Evolutionary conservation across 2,113 vertebrate genomes (phyloP), one percentile per base, ranked within the genome.

Genomic region (Bubo blakistoni): DNA sequence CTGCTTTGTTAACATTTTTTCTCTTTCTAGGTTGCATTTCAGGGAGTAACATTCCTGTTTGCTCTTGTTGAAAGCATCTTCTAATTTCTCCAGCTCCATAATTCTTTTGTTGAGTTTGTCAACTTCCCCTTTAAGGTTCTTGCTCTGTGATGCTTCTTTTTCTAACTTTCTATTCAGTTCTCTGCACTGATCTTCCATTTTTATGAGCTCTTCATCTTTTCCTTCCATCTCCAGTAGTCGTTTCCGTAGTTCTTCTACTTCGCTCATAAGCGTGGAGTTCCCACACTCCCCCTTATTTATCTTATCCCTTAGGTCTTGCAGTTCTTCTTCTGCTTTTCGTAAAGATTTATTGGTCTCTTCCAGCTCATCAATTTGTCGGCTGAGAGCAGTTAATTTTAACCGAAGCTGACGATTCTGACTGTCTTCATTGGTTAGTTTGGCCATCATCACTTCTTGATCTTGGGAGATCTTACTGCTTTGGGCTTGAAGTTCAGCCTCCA

Each of bases 221-320:
- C 99, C 99, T 97, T 99, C 99, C 99, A 99, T 99, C 88, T 99
- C 99, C 69, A 99, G 98, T 17, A 99, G 98, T 78, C 99, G 98
- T 94, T 99, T 99, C 52, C 99, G 97, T 82, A 99, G 97, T 92
- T 99, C 99, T 88, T 99, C 99, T 10, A 99, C 98, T 97, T 99
- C 99, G 1, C 97, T 98, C 98, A 99, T 98, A 79, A 99, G 98
- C 3, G 97, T 97, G 27, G 98, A 97, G 42, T 99, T 99, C 42
- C 99, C 99, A 80, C 98, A 99, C 76, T 99, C 99, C 26, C 99
- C 99, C 6, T 98, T 98, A 93, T 97, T 99, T 62, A 99, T 99
- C 96, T 99, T 99, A 90, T 99, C 99, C 90, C 98, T 98, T 70
- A 99, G 96, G 91, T 99, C 99, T 96, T 98, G 99, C 46, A 99